These are phyloP conservation scores for Lamellibrachia columna DNA, from an alignment of 2,888 invertebrate species.

Conservation along the genomic window DNA sequence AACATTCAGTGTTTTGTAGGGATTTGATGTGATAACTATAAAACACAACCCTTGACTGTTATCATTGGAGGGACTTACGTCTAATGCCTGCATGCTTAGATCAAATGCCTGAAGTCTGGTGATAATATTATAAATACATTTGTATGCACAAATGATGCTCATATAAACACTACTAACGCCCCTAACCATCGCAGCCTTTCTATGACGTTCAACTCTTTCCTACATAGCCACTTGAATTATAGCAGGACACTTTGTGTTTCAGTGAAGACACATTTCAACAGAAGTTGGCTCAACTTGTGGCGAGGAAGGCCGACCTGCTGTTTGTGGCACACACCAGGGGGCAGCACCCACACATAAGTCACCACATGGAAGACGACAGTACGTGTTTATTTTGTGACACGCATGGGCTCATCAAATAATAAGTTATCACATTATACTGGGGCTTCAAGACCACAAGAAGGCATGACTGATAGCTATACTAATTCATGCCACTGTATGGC, in stretches of 20 bases:
- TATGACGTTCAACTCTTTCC: too few species aligned
- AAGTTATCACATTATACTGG: background rate
- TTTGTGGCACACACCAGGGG: constrained; percentile 66
- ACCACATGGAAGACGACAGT: background rate
- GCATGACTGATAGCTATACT: background rate
- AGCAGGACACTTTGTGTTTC: background rate
- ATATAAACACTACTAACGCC: background rate
- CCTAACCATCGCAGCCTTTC: background rate
- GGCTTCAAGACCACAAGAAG: background rate
- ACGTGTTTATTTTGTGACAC: background rate
- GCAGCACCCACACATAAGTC: background rate
- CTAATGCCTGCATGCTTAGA: too few species aligned
- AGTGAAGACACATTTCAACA: constrained; percentile 29
- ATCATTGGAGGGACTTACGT: too few species aligned
- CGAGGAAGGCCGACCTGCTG: constrained; percentile 82
- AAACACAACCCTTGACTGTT: too few species aligned
- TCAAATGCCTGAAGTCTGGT: too few species aligned
- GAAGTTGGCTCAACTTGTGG: constrained; percentile 72
- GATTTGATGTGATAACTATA: too few species aligned
- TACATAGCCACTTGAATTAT: background rate
- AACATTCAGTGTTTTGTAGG: too few species aligned
- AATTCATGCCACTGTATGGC: background rate
- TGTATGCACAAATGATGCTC: too few species aligned
- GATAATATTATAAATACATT: too few species aligned
- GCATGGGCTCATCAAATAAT: background rate